Evolutionary conservation across 2,797 vertebrate species (phyloP), one percentile per base, ranked within the genome.

Genomic region (Hypotaenidia philippensis): DNA sequence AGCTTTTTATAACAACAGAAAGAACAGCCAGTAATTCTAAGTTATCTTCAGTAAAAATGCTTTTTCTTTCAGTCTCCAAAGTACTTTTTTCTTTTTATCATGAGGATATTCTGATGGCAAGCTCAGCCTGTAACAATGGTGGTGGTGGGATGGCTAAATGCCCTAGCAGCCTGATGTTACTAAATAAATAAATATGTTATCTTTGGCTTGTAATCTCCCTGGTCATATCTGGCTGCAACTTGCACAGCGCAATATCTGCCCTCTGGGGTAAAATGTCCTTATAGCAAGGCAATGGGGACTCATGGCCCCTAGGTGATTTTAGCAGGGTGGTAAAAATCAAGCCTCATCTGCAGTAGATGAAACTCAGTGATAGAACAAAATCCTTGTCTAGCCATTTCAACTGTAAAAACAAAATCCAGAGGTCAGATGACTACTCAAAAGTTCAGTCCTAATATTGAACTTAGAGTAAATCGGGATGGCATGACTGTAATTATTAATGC

Each of bases 1-100:
- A 76, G 65, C 25, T 85, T 95, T 84, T 66, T 45, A 74, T 41
- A 86, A 85, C 45, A 92, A 68, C 57, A 68, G 44, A 85, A 83
- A 80, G 47, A 92, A 77, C 34, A 89, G 32, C 2, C 36, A 86
- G 57, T 57, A 88, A 83, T 91, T 89, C 65, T 41, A 77, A 87
- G 56, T 50, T 78, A 53, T 44, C 40, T 61, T 69, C 70, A 93
- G 47, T 25, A 78, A 83, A 83, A 91, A 65, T 63, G 36, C 5
- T 59, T 91, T 90, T 87, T 22, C 55, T 64, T 94, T 83, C 34
- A 63, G 36, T 86, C 53, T 71, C 29, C 23, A 79, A 56, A 52
- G 83, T 31, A 29, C 6, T 36, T 68, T 59, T 77, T 79, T 18
- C 12, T 32, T 83, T 92, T 88, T 66, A 65, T 76, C 32, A 14